Conservation (phyloP, 2,797 vertebrate genomes). For the Decapterus maruadsi region DNA sequence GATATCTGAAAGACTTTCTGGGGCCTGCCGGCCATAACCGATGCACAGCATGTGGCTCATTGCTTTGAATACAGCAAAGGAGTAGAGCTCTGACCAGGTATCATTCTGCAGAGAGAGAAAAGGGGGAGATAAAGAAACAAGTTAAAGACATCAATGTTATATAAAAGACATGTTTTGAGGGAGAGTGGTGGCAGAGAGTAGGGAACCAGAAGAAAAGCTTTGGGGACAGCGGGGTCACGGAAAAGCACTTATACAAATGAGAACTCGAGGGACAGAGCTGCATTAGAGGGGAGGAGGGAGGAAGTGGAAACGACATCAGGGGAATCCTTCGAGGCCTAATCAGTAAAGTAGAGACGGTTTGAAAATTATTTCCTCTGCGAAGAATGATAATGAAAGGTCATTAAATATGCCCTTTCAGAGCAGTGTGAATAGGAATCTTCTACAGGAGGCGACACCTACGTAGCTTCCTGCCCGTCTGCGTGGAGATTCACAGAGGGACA, state of each 20-base stretch:
- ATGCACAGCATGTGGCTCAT: slow-evolving; percentile 99
- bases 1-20: slow-evolving; percentile 95
- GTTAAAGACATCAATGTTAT: slow-evolving; percentile 38
- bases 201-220: slow-evolving; percentile 36
- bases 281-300: slow-evolving; percentile 56
- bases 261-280: slow-evolving; percentile 68
- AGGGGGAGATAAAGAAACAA: slow-evolving; percentile 43
- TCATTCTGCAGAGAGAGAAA: slow-evolving; percentile 88
- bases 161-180: slow-evolving; percentile 29
- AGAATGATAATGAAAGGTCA: slow-evolving; percentile 76
- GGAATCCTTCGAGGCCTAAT: slow-evolving; percentile 80
- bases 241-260: slow-evolving; percentile 71
- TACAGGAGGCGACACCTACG: slow-evolving; percentile 34
- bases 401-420: slow-evolving; percentile 79
- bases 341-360: slow-evolving; percentile 69
- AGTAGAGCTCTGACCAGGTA: slow-evolving; percentile 97
- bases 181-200: slow-evolving; percentile 8
- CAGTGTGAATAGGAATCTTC: slow-evolving; percentile 50
- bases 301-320: slow-evolving; percentile 65
- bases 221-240: slow-evolving; percentile 54
- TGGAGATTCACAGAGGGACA: slow-evolving; percentile 18
- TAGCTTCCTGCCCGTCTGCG: slow-evolving; percentile 28
- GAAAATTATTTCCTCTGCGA: slow-evolving; percentile 76
- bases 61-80: slow-evolving; percentile 96
- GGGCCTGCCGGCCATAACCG: slow-evolving; percentile 94